Evolutionary conservation across 2,113 vertebrate species (phyloP).

Genomic region (Phaethon lepturus): DNA sequence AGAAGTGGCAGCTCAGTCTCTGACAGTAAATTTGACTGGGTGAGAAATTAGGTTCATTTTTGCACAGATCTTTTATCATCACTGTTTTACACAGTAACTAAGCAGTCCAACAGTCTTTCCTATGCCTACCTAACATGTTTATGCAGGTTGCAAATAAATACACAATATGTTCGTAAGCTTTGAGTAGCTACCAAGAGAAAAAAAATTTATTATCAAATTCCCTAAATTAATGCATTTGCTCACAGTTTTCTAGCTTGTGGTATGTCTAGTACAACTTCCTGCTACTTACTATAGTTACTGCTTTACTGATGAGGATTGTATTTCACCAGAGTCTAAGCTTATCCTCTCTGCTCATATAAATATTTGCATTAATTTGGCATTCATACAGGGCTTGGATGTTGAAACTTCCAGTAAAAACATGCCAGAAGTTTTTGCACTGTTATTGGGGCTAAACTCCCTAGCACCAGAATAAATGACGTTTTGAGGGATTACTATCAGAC

Average conservation of each 20-base stretch:
- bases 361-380: not conserved
- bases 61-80: not conserved
- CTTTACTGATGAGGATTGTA: too few relatives aligned
- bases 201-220: not conserved
- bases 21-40: not conserved
- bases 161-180: not conserved
- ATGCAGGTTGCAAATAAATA: not conserved
- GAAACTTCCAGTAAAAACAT: not conserved
- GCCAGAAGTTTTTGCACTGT: not conserved
- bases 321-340: not conserved
- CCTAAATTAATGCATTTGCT: not conserved
- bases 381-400: not conserved
- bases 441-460: not conserved
- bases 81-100: not conserved
- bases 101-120: not conserved
- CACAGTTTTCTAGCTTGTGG: not conserved
- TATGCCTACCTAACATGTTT: not conserved
- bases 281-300: not conserved
- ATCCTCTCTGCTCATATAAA: not conserved
- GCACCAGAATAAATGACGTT: not conserved
- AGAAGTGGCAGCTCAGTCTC: not conserved
- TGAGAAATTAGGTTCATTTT: not conserved
- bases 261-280: not conserved
- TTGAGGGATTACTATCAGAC: not conserved
- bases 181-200: not conserved